Percentiles rank a stretch among this genome's conserved stretches.
Evolutionary conservation across 2,797 vertebrate genomes (phyloP).

Genomic region (Siniperca undulata): DNA sequence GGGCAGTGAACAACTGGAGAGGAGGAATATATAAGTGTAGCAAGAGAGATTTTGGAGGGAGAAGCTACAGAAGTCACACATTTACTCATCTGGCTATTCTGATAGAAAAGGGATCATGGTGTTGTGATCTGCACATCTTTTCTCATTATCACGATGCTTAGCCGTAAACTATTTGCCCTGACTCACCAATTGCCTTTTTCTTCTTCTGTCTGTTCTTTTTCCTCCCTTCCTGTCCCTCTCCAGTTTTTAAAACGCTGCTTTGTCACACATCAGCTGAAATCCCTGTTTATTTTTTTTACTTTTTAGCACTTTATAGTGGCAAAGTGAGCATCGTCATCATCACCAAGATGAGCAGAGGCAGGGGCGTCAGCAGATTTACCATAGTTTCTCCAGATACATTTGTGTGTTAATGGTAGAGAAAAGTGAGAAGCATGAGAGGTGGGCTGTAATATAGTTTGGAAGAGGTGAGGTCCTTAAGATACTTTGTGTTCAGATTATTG

Average conservation of each 20-base stretch:
- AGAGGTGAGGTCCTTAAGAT: constrained; percentile 29
- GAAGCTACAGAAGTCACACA: constrained; percentile 11
- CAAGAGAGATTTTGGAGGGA: not conserved
- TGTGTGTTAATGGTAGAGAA: constrained; percentile 30
- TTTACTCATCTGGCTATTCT: constrained; percentile 37
- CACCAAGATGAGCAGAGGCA: constrained; percentile 3
- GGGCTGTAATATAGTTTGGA: constrained; percentile 13
- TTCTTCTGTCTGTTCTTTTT: not conserved
- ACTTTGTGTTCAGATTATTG: constrained; percentile 23
- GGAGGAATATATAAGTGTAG: not conserved
- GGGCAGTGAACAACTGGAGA: not conserved
- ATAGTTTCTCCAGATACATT: constrained; percentile 14
- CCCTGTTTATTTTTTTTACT: constrained; percentile 11
- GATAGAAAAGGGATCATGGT: constrained; percentile 41
- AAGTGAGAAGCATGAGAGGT: constrained; percentile 23
- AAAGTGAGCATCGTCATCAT: constrained; percentile 35
- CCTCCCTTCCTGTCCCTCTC: not conserved
- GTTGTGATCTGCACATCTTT: constrained; percentile 42
- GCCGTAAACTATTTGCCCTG: constrained; percentile 26
- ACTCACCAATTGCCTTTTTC: constrained; percentile 42
- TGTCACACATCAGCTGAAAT: constrained; percentile 41
- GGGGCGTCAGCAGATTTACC: constrained; percentile 30
- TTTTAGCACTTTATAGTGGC: constrained; percentile 33
- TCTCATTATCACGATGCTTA: constrained; percentile 45
- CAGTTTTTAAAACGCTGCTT: constrained; percentile 30